Evolutionary conservation across 2,888 invertebrate species (phyloP).

Genomic region (Rosalia funebris): DNA sequence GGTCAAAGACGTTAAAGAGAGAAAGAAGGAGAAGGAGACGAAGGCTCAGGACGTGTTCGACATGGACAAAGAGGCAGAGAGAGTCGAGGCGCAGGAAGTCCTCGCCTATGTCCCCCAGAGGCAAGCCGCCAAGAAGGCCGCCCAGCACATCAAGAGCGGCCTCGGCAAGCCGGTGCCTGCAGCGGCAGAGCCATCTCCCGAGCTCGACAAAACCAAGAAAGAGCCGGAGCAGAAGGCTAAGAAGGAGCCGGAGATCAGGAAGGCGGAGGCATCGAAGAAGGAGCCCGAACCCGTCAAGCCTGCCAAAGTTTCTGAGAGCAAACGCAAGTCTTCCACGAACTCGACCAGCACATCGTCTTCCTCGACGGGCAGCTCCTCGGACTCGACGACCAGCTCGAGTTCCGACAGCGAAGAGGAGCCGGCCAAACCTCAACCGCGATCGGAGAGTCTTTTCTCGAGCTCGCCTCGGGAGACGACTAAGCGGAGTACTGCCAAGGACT

Average conservation of each 20-base stretch:
- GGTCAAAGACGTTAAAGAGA: constrained; percentile 38
- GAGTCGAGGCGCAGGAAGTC: constrained; percentile 69
- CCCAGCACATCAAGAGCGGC: constrained; percentile 88
- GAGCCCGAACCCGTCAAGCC: constrained; percentile 47
- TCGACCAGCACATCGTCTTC: constrained; percentile 69
- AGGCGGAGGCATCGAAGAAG: constrained; percentile 49
- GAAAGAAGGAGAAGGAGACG: constrained; percentile 49
- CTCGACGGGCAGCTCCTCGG: constrained; percentile 64
- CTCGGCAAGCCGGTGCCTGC: constrained; percentile 65
- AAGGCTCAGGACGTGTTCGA: constrained; percentile 65
- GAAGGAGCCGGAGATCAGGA: constrained; percentile 54
- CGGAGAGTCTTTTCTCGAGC: constrained; percentile 48
- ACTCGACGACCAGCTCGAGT: constrained; percentile 67
- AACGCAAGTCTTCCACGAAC: constrained; percentile 65
- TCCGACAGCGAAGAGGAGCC: constrained; percentile 70
- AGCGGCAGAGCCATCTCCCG: constrained; percentile 44
- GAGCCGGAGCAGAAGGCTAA: constrained; percentile 50
- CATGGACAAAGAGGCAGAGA: constrained; percentile 72
- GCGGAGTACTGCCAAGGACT: constrained; percentile 69
- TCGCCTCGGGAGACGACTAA: constrained; percentile 56
- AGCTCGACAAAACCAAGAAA: constrained; percentile 56
- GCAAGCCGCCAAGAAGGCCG: constrained; percentile 91
- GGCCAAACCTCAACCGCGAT: constrained; percentile 35
- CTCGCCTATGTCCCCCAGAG: constrained; percentile 89
- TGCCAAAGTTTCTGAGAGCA: constrained; percentile 59